Evolutionary conservation across 1,140 invertebrate species (phyloP).

Genomic region (Asbolus verrucosus): DNA sequence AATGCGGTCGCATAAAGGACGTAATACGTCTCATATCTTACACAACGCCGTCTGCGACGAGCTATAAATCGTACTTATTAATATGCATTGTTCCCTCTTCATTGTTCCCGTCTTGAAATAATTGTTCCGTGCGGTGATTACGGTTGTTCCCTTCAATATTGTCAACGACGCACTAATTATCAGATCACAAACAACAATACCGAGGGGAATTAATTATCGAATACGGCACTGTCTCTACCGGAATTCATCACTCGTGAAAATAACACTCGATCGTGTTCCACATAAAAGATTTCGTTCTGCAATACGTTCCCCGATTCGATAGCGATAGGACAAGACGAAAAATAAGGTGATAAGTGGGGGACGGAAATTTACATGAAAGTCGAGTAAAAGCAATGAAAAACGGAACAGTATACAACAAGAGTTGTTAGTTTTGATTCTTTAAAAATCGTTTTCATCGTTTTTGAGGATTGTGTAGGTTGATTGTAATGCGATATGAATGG

Average conservation of each 20-base stretch:
- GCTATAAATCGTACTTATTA: constrained; percentile 30
- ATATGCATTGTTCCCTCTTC: constrained; percentile 30
- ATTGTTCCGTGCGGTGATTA: constrained; percentile 37
- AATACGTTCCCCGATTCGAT: no score
- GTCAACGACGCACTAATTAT: constrained; percentile 37
- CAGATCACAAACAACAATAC: constrained; percentile 31
- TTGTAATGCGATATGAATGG: no score
- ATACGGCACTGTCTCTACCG: neutral
- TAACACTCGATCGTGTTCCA: no score
- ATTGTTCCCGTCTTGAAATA: constrained; percentile 21
- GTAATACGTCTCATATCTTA: constrained; percentile 4
- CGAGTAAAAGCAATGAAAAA: no score
- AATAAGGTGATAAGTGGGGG: no score
- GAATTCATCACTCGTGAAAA: constrained; percentile 13
- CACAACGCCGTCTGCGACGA: neutral
- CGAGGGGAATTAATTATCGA: constrained; percentile 25
- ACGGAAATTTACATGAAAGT: no score
- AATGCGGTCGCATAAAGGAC: neutral
- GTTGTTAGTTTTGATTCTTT: no score
- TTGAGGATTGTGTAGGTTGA: no score
- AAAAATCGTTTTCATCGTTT: no score
- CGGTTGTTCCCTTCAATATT: constrained; percentile 36
- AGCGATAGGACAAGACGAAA: no score
- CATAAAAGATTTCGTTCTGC: no score
- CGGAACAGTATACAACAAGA: no score